These are phyloP conservation scores for Calosoma granatense DNA, from an alignment of 1,140 invertebrate species.

Conservation along the genomic window DNA sequence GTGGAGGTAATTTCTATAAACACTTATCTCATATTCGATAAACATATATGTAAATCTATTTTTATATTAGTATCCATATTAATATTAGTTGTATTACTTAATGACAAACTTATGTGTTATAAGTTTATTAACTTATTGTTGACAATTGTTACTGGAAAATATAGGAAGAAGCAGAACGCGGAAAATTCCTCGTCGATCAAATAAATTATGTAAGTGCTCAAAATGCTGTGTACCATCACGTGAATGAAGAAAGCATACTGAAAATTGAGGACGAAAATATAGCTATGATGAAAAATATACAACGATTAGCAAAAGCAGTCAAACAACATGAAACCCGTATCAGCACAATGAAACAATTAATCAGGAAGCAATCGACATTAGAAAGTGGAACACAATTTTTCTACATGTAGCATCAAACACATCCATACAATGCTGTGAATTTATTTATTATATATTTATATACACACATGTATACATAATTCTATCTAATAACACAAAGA, in stretches of 20 bases:
- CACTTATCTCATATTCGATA: not conserved
- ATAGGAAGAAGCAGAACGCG: conserved; percentile 26
- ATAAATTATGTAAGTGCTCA: conserved; percentile 28
- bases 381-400: conserved; percentile 18
- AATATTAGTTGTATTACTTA: no score
- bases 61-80: no score
- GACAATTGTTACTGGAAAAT: not conserved
- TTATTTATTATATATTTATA: not conserved
- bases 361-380: not conserved
- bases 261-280: conserved; percentile 29
- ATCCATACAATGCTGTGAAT: not conserved
- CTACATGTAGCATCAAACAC: conserved; percentile 13
- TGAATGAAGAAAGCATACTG: conserved; percentile 25
- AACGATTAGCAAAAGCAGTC: conserved; percentile 20
- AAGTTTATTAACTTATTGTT: not conserved
- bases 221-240: conserved; percentile 22
- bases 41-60: not conserved
- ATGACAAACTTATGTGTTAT: not conserved
- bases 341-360: not conserved
- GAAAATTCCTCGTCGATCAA: conserved; percentile 26
- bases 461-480: no score
- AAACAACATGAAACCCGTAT: conserved; percentile 14
- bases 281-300: conserved; percentile 28
- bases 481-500: no score
- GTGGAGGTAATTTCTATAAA: conserved; percentile 21